A percentile compares a stretch with the other conserved stretches of the same genome.
phyloP scores from a whole-genome alignment of 1,140 invertebrate genomes.

The Leptinotarsa defecta region DNA sequence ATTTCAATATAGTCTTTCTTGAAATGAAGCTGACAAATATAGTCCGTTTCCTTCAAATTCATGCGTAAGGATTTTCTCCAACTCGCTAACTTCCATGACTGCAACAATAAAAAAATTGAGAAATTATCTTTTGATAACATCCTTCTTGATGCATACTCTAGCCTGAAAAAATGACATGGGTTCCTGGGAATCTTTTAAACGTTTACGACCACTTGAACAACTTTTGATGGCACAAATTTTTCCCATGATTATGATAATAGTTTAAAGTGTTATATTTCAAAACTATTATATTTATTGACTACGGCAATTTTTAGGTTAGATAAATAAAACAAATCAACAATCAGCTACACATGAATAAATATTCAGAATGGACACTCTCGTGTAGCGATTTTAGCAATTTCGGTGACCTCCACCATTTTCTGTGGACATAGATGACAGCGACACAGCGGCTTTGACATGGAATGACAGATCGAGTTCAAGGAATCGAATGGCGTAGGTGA shows the following conservation, averaged over 20 bases:
- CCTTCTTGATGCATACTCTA: neutral
- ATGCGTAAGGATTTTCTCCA: neutral
- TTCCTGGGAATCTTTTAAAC: neutral
- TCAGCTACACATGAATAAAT: no score
- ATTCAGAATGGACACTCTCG: no score
- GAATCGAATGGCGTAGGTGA: no score
- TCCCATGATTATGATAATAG: neutral
- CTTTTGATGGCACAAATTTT: neutral
- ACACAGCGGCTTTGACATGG: no score
- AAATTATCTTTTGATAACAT: neutral
- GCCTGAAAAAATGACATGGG: neutral
- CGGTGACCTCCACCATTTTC: no score
- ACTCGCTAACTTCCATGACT: neutral
- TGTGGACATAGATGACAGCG: no score
- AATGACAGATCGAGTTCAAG: no score
- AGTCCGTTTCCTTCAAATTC: neutral
- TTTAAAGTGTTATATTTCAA: no score
- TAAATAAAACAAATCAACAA: no score
- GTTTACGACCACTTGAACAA: neutral
- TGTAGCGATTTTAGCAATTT: no score
- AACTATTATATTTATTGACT: no score
- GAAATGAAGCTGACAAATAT: constrained; percentile 8
- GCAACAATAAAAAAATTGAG: neutral
- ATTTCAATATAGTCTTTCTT: neutral
- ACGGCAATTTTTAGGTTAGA: no score